Conservation (phyloP, 92 coral and sea anemone genomes). For the Heliopora coerulea region DNA sequence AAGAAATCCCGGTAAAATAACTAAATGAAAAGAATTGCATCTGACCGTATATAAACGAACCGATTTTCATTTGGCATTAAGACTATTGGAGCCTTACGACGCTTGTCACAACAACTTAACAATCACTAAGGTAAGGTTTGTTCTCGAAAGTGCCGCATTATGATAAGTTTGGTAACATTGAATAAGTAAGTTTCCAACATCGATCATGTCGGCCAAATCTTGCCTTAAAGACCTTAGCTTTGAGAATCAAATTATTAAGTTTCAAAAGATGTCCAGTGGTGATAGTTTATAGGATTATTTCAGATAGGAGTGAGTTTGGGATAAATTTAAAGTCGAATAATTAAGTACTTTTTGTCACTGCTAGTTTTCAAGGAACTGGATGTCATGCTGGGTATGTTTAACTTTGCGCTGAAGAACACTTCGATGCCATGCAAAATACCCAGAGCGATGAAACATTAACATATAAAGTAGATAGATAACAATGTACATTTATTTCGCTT, state of each 20-base stretch:
- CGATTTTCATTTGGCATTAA: not conserved
- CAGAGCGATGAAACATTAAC: too few relatives aligned
- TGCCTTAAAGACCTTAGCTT: too few relatives aligned
- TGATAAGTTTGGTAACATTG: not conserved
- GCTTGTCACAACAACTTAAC: slow-evolving; percentile 9
- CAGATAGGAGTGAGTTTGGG: not conserved
- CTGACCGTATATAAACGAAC: slow-evolving; percentile 25
- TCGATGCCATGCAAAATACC: too few relatives aligned
- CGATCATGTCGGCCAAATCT: too few relatives aligned
- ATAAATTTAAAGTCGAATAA: not conserved
- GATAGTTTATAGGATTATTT: not conserved
- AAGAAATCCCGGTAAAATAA: slow-evolving; percentile 8
- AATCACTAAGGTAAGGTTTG: slow-evolving; percentile 2
- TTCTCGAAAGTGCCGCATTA: not conserved
- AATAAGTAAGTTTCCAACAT: not conserved
- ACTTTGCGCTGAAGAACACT: not conserved
- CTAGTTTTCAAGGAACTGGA: not conserved
- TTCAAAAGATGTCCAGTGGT: not conserved
- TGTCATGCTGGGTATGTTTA: not conserved
- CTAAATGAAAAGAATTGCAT: slow-evolving; percentile 20
- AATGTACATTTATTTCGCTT: not conserved
- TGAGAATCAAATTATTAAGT: not conserved
- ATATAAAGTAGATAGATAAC: not conserved
- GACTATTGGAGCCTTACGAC: slow-evolving; percentile 1
- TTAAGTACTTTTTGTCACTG: not conserved